Percentiles rank a stretch among this genome's conserved stretches.
These are phyloP conservation scores for Bacillus rossius DNA, from an alignment of 1,140 invertebrate genomes.

Conservation along the genomic window DNA sequence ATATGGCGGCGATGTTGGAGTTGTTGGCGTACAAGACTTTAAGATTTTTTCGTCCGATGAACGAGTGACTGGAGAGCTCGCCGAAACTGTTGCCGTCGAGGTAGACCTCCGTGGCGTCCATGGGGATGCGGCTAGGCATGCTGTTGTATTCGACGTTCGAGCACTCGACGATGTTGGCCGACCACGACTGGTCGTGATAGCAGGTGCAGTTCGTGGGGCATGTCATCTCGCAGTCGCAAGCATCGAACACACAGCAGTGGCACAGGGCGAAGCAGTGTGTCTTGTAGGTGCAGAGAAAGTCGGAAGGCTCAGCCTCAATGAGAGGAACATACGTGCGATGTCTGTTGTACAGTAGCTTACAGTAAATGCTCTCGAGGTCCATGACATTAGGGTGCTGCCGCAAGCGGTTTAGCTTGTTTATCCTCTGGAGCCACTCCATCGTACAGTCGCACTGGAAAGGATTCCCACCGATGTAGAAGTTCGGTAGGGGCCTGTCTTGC, in stretches of 20 bases:
- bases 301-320: conserved; percentile 75
- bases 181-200: conserved; percentile 92
- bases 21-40: conserved; percentile 83
- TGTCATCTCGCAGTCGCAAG: conserved; percentile 93
- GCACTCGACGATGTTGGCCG: conserved; percentile 89
- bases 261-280: conserved; percentile 89
- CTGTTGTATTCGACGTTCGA: conserved; percentile 69
- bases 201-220: conserved; percentile 91
- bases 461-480: conserved; percentile 85
- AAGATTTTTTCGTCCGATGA: conserved; percentile 85
- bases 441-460: conserved; percentile 83
- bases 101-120: conserved; percentile 92
- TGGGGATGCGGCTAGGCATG: conserved; percentile 82
- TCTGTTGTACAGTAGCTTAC: conserved; percentile 80
- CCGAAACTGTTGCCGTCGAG: conserved; percentile 86
- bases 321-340: conserved; percentile 75
- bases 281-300: conserved; percentile 89
- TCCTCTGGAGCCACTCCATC: conserved; percentile 83
- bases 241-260: conserved; percentile 92
- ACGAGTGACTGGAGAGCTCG: conserved; percentile 81
- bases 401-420: conserved; percentile 57
- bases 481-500: conserved; percentile 60
- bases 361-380: conserved; percentile 87
- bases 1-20: conserved; percentile 75
- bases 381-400: conserved; percentile 83